phyloP scores from a whole-genome alignment of 1,140 invertebrate species.

The Oryctes rhinoceros region DNA sequence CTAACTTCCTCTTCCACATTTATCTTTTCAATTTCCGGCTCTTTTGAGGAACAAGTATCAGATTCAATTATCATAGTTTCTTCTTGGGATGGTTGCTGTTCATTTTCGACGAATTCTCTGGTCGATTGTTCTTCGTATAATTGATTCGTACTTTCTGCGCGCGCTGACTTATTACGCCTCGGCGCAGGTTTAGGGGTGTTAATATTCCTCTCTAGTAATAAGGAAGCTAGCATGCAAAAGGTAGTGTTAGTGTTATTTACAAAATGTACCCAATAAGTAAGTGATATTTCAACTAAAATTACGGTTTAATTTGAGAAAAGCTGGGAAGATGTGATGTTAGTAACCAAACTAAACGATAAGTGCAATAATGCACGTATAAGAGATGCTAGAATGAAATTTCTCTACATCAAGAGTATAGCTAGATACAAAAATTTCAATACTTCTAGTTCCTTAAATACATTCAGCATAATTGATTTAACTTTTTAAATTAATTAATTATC shows the following conservation, averaged over 20 bases:
- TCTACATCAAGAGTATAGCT: too few relatives aligned
- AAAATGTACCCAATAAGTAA: neutral
- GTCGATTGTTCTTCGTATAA: neutral
- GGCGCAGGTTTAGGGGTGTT: conserved; percentile 51
- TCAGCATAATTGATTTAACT: too few relatives aligned
- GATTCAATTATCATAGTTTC: neutral
- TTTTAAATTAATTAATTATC: too few relatives aligned
- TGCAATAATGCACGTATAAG: too few relatives aligned
- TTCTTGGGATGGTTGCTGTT: neutral
- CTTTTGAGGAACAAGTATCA: neutral
- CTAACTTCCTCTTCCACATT: neutral
- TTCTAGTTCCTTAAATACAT: too few relatives aligned
- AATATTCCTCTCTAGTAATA: conserved; percentile 44
- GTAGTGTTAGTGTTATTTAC: conserved; percentile 50
- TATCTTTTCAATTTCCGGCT: neutral
- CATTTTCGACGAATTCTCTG: neutral
- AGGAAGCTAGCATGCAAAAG: conserved; percentile 58
- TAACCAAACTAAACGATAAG: neutral
- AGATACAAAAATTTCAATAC: too few relatives aligned
- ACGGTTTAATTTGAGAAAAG: neutral
- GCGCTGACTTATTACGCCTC: conserved; percentile 43
- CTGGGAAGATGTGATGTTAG: neutral
- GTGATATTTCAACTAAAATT: neutral
- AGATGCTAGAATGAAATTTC: too few relatives aligned
- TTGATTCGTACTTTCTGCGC: neutral